phyloP scores from a whole-genome alignment of 2,113 vertebrate species.

The Patagioenas fasciata region DNA sequence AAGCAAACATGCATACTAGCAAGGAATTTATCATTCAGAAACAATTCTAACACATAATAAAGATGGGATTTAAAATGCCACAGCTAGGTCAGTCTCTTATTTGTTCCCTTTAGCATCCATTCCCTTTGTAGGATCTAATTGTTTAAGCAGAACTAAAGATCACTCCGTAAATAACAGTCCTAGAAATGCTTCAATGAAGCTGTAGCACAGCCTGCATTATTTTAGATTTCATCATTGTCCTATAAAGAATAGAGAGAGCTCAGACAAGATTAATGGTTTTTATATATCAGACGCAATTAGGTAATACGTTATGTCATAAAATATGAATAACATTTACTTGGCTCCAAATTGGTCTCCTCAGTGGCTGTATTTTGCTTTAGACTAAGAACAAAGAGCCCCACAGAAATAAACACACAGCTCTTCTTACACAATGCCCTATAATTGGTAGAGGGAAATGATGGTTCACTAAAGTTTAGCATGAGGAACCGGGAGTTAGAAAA shows the following conservation, averaged over 20 bases:
- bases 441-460: neutral
- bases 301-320: neutral
- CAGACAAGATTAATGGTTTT: neutral
- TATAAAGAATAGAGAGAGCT: neutral
- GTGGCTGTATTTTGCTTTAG: neutral
- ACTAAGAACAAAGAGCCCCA: neutral
- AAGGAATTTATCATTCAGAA: constrained; percentile 6
- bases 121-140: neutral
- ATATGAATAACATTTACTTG: constrained; percentile 23
- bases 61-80: neutral
- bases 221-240: neutral
- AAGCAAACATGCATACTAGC: neutral
- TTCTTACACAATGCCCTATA: neutral
- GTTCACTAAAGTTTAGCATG: neutral
- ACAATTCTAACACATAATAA: neutral
- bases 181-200: constrained; percentile 3
- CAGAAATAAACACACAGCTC: constrained; percentile 15
- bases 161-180: neutral
- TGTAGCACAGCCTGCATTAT: neutral
- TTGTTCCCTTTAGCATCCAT: neutral
- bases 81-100: neutral
- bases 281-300: constrained; percentile 35
- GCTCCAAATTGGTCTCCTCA: neutral
- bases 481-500: neutral
- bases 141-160: constrained; percentile 19